Percentiles rank a stretch among this genome's conserved stretches.
Conservation (phyloP, 2,113 vertebrate genomes). For the Barbus barbus region DNA sequence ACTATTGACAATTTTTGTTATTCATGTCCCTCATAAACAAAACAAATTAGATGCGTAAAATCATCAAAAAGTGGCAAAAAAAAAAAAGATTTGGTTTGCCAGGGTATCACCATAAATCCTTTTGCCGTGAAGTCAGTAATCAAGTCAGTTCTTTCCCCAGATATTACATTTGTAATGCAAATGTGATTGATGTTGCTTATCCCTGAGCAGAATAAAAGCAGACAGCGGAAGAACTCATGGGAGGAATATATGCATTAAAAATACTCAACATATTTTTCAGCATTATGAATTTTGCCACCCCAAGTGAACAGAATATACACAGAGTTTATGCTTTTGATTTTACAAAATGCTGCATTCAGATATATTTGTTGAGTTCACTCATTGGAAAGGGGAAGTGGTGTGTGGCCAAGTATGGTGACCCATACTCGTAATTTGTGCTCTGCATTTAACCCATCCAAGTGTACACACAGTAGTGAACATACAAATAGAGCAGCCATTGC, state of each 20-base stretch:
- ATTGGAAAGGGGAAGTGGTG: too few species aligned
- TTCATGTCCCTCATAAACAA: background rate
- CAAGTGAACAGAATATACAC: background rate
- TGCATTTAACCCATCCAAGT: too few species aligned
- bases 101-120: conserved; percentile 26
- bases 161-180: conserved; percentile 42
- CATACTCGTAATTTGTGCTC: too few species aligned
- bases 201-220: conserved; percentile 8
- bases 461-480: too few species aligned
- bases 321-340: background rate
- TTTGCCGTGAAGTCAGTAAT: conserved; percentile 23
- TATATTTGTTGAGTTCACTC: background rate
- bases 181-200: conserved; percentile 41
- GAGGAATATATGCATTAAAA: conserved; percentile 9
- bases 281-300: background rate
- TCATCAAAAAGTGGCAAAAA: background rate
- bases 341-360: background rate
- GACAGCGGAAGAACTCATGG: background rate
- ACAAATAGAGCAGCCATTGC: too few species aligned
- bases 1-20: conserved; percentile 18
- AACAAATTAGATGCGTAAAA: conserved; percentile 6
- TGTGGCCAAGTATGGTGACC: too few species aligned
- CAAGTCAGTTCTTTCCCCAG: conserved; percentile 34
- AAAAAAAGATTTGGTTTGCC: background rate
- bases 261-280: conserved; percentile 7